Evolutionary conservation across 2,797 vertebrate genomes (phyloP), one percentile per base, ranked within the genome.

Genomic region (Cygnus olor): DNA sequence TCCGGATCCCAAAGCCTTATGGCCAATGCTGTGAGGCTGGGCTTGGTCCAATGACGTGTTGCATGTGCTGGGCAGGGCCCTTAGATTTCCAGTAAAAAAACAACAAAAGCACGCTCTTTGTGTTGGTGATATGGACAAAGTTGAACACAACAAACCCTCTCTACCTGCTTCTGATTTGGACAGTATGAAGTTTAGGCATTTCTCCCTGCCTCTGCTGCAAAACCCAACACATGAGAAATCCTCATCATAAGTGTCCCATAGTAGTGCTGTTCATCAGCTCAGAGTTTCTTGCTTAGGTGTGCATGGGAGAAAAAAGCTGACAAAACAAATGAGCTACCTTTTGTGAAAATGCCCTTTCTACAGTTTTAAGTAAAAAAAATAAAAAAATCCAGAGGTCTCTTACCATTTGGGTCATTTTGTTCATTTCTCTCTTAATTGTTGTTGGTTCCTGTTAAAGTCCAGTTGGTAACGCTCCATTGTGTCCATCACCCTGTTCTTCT

Each of bases 321-420:
- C 87, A 36, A 58, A 96, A 73, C 88, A 95, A 71, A 60, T 5
- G 42, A 70, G 11, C 74, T 94, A 42, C 32, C 45, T 81, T 81
- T 93, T 74, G 40, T 32, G 57, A n/a, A n/a, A 65, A 20, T 44
- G 24, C 66, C 32, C 27, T 80, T 36, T 16, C 24, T 36, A 63
- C 10, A n/a, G 13, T 51, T 84, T 54, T 72, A 82, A 49, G 17
- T 45, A 22, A 27, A 80, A 30, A 68, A 53, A 42, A 32, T n/a
- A 27, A 71, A 28, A 68, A 53, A 71, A 64, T 82, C 32, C 28
- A 7, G 12, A 9, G 2, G 0, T 80, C 51, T 40, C 10, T 65
- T 69, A 36, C 36, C 36, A 36, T 36, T 36, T 36, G 36, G 36
- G 36, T 36, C 36, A 36, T 36, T 36, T 36, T 36, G 36, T 36